Conservation (phyloP, 1,140 invertebrate species). For the Microplitis demolitor region DNA sequence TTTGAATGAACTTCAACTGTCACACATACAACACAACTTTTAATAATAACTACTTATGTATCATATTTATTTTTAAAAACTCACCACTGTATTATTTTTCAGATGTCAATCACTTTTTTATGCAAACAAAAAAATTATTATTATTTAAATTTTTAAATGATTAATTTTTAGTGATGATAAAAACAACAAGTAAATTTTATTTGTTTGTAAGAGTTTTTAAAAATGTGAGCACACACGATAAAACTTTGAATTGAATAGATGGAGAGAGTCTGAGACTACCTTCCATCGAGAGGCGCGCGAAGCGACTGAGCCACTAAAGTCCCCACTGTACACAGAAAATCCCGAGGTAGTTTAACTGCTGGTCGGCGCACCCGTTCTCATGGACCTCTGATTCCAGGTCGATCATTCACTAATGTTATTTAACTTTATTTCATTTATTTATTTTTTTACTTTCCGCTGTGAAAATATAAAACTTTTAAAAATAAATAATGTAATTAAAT, state of each 20-base stretch:
- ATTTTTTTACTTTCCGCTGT: not conserved
- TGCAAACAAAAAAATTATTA: too few species aligned
- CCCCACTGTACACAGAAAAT: conserved; percentile 13
- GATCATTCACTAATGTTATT: conserved; percentile 22
- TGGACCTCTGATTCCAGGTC: conserved; percentile 22
- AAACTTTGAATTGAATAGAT: not conserved
- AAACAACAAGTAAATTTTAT: too few species aligned
- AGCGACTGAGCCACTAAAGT: conserved; percentile 47
- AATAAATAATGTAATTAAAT: not conserved
- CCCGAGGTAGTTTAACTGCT: conserved; percentile 1
- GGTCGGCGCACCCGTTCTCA: conserved; percentile 19
- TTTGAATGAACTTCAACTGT: too few species aligned
- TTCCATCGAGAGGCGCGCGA: conserved; percentile 50
- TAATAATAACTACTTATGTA: too few species aligned
- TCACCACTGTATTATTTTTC: too few species aligned
- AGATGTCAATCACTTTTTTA: not conserved
- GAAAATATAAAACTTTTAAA: not conserved
- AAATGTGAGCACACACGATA: conserved; percentile 14
- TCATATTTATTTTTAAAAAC: too few species aligned
- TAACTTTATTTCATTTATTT: not conserved
- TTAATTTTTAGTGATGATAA: too few species aligned
- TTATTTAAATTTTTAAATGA: too few species aligned
- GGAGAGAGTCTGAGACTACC: conserved; percentile 28
- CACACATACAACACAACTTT: too few species aligned
- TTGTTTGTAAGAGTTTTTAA: not conserved